Evolutionary conservation across 2,888 invertebrate species (phyloP), one percentile per base, ranked within the genome.

Genomic region (Eristalinus aeneus): DNA sequence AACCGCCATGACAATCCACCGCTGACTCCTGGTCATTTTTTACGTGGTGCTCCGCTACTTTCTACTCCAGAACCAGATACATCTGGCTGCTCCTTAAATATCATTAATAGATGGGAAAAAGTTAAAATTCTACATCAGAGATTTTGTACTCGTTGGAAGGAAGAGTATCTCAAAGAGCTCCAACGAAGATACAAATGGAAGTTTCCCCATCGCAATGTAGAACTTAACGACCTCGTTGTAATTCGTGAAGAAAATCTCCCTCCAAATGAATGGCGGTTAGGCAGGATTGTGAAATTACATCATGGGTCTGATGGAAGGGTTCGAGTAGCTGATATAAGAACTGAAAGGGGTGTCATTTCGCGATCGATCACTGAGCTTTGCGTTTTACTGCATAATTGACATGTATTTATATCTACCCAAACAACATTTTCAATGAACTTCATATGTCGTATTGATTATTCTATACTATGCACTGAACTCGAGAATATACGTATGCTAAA

Each of bases 281-380:
- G 74, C 5, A 23, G 74, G 1, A 72, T 79, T 0, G 46, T n/a
- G 20, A 67, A 75, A 11, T 20, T 58, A 1, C 39, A 32, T 23
- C 11, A 34, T 5, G 65, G 58, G 0, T 22, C 22, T 11, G 75
- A 75, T 11, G 31, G 54, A 1, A 36, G 9, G 4, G 75, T 75
- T 1, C 54, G 75, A 12, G 65, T 75, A 0, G 67, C 65, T 22
- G 31, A 12, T 12, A 34, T 75, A 23, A 46, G n/a, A 36, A 75
- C 58, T 11, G 93, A 72, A 31, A 4, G 54, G 9, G 75, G 75
- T n/a, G 11, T 36, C 11, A 39, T 75, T 8, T 36, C 27, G 1
- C 34, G 65, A 2, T 67, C 75, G 5, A 32, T 74, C 1, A 32
- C 58, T 12, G 36, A 56, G 31, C 46, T 63, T 6, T 56, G 39